Evolutionary conservation across 2,113 vertebrate genomes (phyloP), one percentile per base, ranked within the genome.

Genomic region (Centropus bengalensis): DNA sequence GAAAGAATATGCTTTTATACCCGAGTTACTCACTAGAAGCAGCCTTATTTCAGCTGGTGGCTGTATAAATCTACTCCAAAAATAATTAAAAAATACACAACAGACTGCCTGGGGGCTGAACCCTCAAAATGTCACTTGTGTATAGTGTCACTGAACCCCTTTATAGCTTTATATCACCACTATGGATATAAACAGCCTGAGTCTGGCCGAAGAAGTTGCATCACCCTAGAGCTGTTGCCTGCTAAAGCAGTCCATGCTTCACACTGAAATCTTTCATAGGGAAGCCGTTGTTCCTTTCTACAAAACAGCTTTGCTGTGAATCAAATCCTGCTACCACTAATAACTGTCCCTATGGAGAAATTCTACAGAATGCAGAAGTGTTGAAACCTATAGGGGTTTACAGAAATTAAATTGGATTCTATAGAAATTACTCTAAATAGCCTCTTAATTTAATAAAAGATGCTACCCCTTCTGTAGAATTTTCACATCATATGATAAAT

Each of bases 391-490:
- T 74, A 78, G 71, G 55, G 68, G 5, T 74, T 95, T 94, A 83
- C 49, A 88, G 68, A 91, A 91, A 95, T 86, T 94, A 91, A 94
- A 94, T 78, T 75, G 44, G 60, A 77, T 93, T 94, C 91, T 94
- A 93, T 93, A 95, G 89, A 96, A 96, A 93, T 94, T 85, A 86
- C 82, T 91, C 59, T 88, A 96, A 95, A 95, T 86, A 94, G 47
- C 13, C 36, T 71, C 14, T 64, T 91, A 81, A 94, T 93, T 93
- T 88, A 90, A 94, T 95, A 94, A 80, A 89, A 8, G 54, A 83
- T 89, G 59, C 55, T 86, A 77, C 24, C 26, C 26, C 30, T 94
- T 91, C 86, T 88, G 80, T 78, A 71, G 49, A 94, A 71, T 96
- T 90, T 93, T 91, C 69, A 28, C 30, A 62, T 91, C 56, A 21